phyloP scores from a whole-genome alignment of 1,140 invertebrate species.

The Trichomalopsis sarcophagae region DNA sequence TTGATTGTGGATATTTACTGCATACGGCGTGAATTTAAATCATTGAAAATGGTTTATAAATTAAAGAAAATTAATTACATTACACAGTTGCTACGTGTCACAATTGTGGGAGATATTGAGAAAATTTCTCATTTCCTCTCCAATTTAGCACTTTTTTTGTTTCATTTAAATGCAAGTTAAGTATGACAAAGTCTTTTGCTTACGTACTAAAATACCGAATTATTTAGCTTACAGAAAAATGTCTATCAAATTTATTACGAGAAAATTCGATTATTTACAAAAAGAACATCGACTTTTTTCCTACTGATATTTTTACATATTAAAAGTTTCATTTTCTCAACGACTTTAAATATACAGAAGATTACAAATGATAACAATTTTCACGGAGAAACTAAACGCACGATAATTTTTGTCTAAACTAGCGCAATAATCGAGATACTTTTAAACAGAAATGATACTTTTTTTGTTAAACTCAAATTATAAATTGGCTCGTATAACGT shows the following conservation, averaged over 20 bases:
- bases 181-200: slow-evolving; percentile 45
- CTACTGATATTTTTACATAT: slow-evolving; percentile 40
- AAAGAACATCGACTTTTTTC: slow-evolving; percentile 40
- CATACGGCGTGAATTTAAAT: slow-evolving; percentile 33
- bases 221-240: slow-evolving; percentile 44
- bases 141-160: slow-evolving; percentile 16
- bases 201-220: slow-evolving; percentile 49
- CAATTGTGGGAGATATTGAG: slow-evolving; percentile 37
- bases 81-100: slow-evolving; percentile 47
- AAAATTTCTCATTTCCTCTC: slow-evolving; percentile 15
- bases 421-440: slow-evolving; percentile 24
- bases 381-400: slow-evolving; percentile 40
- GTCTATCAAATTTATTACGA: slow-evolving; percentile 48
- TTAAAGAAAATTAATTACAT: slow-evolving; percentile 32
- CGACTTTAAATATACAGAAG: slow-evolving; percentile 48
- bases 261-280: slow-evolving; percentile 47
- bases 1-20: slow-evolving; percentile 34
- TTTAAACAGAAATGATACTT: slow-evolving; percentile 20
- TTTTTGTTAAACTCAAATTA: slow-evolving; percentile 30
- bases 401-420: slow-evolving; percentile 38
- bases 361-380: slow-evolving; percentile 51
- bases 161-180: slow-evolving; percentile 42
- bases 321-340: slow-evolving; percentile 46
- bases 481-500: slow-evolving; percentile 35
- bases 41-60: slow-evolving; percentile 38